A percentile compares a stretch with the other conserved stretches of the same genome.
Conservation (phyloP, 2,797 vertebrate species). For the Tamandua tetradactyla region DNA sequence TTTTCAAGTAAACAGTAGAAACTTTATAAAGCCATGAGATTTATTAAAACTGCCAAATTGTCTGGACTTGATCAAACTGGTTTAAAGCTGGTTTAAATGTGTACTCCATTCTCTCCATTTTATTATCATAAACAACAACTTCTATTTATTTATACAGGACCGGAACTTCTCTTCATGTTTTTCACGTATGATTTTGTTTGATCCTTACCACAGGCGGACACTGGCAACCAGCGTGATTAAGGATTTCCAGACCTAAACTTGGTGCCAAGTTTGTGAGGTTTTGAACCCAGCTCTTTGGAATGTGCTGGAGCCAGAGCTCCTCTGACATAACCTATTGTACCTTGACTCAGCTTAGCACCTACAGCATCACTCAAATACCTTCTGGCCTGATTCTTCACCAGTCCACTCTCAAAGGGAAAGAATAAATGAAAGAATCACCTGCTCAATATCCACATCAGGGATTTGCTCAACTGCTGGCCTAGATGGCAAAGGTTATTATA, state of each 20-base stretch:
- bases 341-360: background rate
- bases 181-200: conserved; percentile 9
- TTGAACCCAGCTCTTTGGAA: background rate
- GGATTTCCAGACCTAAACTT: background rate
- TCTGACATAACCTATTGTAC: background rate
- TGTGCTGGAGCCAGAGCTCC: background rate
- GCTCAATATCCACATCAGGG: background rate
- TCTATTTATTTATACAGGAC: conserved; percentile 60
- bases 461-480: background rate
- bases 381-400: background rate
- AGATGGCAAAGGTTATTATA: background rate
- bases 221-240: background rate
- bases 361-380: background rate
- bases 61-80: conserved; percentile 69
- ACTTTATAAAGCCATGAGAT: conserved; percentile 64
- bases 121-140: conserved; percentile 49
- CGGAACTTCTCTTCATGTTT: conserved; percentile 1
- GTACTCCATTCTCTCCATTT: background rate
- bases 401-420: background rate
- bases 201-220: background rate
- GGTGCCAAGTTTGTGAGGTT: background rate
- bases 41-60: conserved; percentile 60
- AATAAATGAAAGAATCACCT: background rate
- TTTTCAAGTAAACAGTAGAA: conserved; percentile 72
- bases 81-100: conserved; percentile 27